phyloP scores from a whole-genome alignment of 2,113 vertebrate genomes.

The Acanthochromis polyacanthus region DNA sequence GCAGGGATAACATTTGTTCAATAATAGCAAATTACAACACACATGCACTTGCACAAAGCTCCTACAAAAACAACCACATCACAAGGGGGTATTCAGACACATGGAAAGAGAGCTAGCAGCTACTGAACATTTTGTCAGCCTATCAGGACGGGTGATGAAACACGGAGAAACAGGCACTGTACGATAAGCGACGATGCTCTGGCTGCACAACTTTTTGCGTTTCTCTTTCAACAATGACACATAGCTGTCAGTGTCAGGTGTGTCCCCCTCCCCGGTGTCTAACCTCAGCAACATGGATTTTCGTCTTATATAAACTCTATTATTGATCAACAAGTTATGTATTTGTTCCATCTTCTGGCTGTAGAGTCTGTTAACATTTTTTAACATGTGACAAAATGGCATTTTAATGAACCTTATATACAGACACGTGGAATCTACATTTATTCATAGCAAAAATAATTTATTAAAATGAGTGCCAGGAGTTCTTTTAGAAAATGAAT shows the following conservation, averaged over 20 bases:
- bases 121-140: slow-evolving; percentile 36
- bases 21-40: slow-evolving; percentile 25
- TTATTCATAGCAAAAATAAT: neutral
- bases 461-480: neutral
- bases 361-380: neutral
- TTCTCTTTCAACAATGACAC: neutral
- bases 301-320: neutral
- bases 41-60: slow-evolving; percentile 21
- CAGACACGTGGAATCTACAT: slow-evolving; percentile 14
- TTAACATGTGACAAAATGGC: neutral
- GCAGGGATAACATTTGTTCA: slow-evolving; percentile 10
- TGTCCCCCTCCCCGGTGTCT: no score
- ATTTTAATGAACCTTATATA: neutral
- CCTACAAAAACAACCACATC: slow-evolving; percentile 28
- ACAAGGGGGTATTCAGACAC: slow-evolving; percentile 27
- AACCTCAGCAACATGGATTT: neutral
- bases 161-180: slow-evolving; percentile 21
- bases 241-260: slow-evolving; percentile 10
- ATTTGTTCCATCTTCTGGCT: neutral
- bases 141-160: slow-evolving; percentile 59
- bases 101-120: slow-evolving; percentile 32
- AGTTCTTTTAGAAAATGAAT: neutral
- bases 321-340: neutral
- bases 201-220: slow-evolving; percentile 1
- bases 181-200: slow-evolving; percentile 5